Conservation (phyloP, 2,113 vertebrate genomes). For the Piaya cayana region DNA sequence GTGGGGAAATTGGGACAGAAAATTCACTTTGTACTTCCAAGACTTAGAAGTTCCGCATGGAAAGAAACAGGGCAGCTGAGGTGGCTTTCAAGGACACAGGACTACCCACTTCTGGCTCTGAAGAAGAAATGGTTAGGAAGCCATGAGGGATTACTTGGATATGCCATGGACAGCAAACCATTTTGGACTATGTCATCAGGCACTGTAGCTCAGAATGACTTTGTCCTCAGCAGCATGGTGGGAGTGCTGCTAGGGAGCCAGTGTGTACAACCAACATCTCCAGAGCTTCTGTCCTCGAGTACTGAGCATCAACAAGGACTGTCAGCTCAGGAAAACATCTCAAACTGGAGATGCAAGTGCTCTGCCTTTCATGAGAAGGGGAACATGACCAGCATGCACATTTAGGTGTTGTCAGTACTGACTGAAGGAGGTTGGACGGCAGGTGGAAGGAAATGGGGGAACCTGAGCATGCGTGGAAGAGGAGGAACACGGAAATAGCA, state of each 20-base stretch:
- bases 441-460: neutral
- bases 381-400: neutral
- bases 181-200: neutral
- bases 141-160: neutral
- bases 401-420: neutral
- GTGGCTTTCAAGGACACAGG: neutral
- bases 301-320: neutral
- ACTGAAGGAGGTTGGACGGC: neutral
- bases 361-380: neutral
- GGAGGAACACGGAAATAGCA: rapidly evolving
- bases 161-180: neutral
- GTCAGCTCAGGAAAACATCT: neutral
- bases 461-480: neutral
- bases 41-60: neutral
- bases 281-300: neutral
- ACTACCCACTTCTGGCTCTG: neutral
- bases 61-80: neutral
- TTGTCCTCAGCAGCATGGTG: neutral
- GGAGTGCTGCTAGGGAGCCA: neutral
- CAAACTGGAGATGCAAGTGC: neutral
- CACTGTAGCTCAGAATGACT: neutral
- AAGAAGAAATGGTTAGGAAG: neutral
- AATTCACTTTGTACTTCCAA: neutral
- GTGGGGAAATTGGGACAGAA: neutral
- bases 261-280: neutral